Conservation (phyloP, 2,888 invertebrate genomes). For the Neoaliturus tenellus region DNA sequence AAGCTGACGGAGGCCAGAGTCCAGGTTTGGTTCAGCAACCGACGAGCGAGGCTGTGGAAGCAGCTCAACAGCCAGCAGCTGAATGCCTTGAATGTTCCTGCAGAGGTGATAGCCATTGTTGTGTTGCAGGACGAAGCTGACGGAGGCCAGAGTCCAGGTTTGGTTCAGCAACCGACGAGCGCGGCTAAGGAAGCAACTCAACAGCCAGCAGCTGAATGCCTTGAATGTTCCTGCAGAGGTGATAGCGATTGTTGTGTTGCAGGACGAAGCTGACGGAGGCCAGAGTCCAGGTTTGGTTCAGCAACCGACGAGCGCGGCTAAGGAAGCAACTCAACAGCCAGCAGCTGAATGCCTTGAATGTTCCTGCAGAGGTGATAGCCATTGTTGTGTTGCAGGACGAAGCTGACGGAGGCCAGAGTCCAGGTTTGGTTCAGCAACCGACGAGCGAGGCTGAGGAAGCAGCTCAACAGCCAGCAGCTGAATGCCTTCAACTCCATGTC, state of each 20-base stretch:
- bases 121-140: conserved; percentile 74
- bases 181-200: conserved; percentile 93
- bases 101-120: conserved; percentile 64
- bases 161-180: conserved; percentile 99
- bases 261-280: conserved; percentile 76
- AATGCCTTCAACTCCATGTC: conserved; percentile 89
- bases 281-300: conserved; percentile 91
- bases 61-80: conserved; percentile 92
- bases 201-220: conserved; percentile 88
- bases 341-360: conserved; percentile 89
- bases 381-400: conserved; percentile 72
- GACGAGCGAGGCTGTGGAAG: conserved; percentile 95
- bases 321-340: conserved; percentile 94
- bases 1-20: conserved; percentile 74
- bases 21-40: conserved; percentile 97
- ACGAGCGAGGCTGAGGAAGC: conserved; percentile 94
- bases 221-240: conserved; percentile 81
- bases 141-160: conserved; percentile 78
- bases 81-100: conserved; percentile 86
- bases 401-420: conserved; percentile 73
- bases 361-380: conserved; percentile 71
- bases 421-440: conserved; percentile 98
- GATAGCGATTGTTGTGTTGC: conserved; percentile 64
- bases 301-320: conserved; percentile 94
- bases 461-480: conserved; percentile 90